Evolutionary conservation across 2,888 invertebrate genomes (phyloP), one percentile per base, ranked within the genome.

Genomic region (Leistus spinibarbis): DNA sequence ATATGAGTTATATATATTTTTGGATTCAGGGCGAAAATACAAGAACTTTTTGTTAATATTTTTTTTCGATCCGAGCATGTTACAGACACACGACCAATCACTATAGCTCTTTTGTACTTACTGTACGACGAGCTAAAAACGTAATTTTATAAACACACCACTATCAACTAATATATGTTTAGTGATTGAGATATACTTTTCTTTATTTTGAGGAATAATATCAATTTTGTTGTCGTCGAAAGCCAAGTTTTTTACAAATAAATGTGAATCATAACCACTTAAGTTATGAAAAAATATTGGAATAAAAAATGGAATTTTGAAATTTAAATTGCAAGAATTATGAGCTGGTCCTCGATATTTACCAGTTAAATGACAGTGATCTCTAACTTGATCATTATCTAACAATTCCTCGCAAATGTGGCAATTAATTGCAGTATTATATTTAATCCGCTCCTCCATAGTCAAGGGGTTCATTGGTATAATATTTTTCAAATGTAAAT

Each of bases 251-350:
- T 78, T 78, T 13, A 82, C 80, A 19, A 83, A 74, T 63, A 83
- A 80, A 76, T 83, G 82, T 3, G 78, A 65, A 75, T 82, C 81
- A 77, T 82, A 82, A 9, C 78, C 79, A 3, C n/a, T n/a, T n/a
- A n/a, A n/a, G n/a, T n/a, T n/a, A n/a, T n/a, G n/a, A n/a, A n/a
- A n/a, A n/a, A n/a, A 75, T 5, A 83, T 75, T 1, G 83, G 84
- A 40, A 84, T 78, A 20, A 78, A 77, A 20, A 77, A 67, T 1
- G 77, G 69, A 19, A 76, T 73, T 13, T 69, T 19, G 23, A 79
- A 79, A 56, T 78, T 77, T 10, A 78, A 17, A 56, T 78, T 78
- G 63, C 77, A 78, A 19, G 53, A 64, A 19, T 63, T 63, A 73
- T 78, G 79, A 3, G 78, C 78, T 1, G 77, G 70, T 56, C 77